phyloP scores from a whole-genome alignment of 2,888 invertebrate genomes.

The Fragum fragum region DNA sequence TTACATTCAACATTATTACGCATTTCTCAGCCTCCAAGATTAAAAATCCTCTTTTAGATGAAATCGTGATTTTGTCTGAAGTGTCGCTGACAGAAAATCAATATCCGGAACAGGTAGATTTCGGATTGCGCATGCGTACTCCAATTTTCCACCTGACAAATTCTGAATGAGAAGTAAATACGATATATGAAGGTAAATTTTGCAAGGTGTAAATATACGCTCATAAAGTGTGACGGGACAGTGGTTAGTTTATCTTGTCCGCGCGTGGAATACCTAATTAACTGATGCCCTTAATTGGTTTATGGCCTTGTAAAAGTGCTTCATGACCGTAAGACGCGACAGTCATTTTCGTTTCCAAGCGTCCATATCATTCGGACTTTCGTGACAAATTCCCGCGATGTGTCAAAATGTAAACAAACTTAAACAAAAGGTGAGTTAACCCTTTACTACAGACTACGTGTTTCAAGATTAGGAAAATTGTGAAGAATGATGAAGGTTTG shows the following conservation, averaged over 20 bases:
- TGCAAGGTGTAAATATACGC: conserved; percentile 40
- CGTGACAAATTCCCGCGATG: conserved; percentile 2
- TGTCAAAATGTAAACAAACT: conserved; percentile 29
- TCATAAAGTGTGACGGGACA: conserved; percentile 31
- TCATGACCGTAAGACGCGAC: neutral
- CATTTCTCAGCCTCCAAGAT: neutral
- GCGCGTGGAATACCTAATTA: conserved; percentile 22
- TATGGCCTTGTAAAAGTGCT: neutral
- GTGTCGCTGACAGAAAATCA: conserved; percentile 18
- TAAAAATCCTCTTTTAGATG: conserved; percentile 6
- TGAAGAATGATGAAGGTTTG: no score
- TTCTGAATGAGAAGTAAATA: conserved; percentile 52
- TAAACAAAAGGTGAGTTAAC: neutral
- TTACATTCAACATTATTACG: neutral
- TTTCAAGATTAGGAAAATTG: no score
- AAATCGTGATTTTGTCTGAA: neutral
- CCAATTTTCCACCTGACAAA: conserved; percentile 54
- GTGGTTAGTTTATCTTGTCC: conserved; percentile 44
- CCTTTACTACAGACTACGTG: no score
- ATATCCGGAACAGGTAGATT: conserved; percentile 35
- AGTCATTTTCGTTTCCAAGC: conserved; percentile 14
- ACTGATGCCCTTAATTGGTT: neutral
- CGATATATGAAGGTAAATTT: conserved; percentile 28
- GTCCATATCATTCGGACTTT: neutral
- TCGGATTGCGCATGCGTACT: conserved; percentile 44